Percentiles rank a stretch among this genome's conserved stretches.
These are phyloP conservation scores for Amblyornis subalaris DNA, from an alignment of 2,113 vertebrate species.

Conservation along the genomic window DNA sequence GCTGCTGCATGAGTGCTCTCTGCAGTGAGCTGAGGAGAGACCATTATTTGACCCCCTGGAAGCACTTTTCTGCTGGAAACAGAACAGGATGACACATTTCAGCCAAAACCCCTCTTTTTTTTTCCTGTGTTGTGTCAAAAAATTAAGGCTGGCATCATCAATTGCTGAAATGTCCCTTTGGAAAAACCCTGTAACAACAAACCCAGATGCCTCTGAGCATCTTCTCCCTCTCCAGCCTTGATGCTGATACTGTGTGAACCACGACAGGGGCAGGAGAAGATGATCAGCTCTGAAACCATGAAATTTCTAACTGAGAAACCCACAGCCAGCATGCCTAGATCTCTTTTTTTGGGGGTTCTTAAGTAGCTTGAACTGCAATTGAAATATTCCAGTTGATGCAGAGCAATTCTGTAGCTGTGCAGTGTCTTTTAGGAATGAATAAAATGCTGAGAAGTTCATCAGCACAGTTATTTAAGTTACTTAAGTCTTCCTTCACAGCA, in stretches of 20 bases:
- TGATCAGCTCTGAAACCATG: not conserved
- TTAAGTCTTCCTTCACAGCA: not conserved
- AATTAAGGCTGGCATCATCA: not conserved
- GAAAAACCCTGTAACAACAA: not conserved
- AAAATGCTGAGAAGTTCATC: not conserved
- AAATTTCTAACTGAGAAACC: not conserved
- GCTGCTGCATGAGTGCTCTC: constrained; percentile 60
- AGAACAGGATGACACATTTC: constrained; percentile 12
- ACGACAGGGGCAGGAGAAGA: not conserved
- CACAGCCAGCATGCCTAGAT: not conserved
- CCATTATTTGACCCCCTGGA: constrained; percentile 44
- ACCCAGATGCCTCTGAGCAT: not conserved
- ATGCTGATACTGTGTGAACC: not conserved
- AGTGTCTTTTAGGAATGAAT: not conserved
- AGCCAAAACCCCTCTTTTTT: constrained; percentile 8
- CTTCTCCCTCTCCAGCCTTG: not conserved
- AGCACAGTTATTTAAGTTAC: not conserved
- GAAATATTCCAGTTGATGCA: not conserved
- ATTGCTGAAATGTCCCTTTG: not conserved
- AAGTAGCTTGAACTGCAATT: not conserved
- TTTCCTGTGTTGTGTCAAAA: not conserved
- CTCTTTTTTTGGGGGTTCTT: not conserved
- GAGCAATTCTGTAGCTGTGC: not conserved
- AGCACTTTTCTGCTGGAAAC: constrained; percentile 34
- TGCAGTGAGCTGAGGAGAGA: constrained; percentile 54